Percentiles rank a stretch among this genome's conserved stretches.
Conservation (phyloP, 2,113 vertebrate species). For the Strix uralensis region DNA sequence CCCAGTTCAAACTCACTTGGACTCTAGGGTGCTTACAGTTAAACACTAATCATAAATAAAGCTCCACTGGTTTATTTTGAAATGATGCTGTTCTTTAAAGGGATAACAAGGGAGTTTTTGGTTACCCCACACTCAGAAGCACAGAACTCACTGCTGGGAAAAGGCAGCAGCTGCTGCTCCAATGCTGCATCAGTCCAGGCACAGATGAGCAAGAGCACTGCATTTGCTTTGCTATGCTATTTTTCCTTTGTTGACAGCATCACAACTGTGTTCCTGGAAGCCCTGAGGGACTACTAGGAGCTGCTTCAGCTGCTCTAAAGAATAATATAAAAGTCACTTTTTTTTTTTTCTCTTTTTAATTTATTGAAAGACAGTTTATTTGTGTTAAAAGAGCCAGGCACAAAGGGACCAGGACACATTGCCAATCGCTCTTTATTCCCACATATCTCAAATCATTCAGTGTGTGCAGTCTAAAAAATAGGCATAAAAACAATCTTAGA, state of each 20-base stretch:
- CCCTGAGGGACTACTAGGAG: slow-evolving; percentile 7
- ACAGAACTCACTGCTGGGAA: background rate
- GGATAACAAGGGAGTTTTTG: background rate
- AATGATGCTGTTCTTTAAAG: background rate
- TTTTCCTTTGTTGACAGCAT: slow-evolving; percentile 25
- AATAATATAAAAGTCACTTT: background rate
- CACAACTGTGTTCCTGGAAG: background rate
- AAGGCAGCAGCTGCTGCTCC: background rate
- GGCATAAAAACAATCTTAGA: background rate
- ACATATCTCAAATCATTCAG: background rate
- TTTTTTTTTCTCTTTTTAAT: background rate
- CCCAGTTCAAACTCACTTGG: background rate
- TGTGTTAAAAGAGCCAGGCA: background rate
- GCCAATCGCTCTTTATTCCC: background rate
- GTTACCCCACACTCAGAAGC: background rate
- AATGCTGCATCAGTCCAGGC: background rate
- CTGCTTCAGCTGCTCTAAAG: slow-evolving; percentile 36
- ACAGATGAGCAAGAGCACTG: background rate
- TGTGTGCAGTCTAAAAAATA: background rate
- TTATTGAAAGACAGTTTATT: slow-evolving; percentile 30
- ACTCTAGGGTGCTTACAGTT: background rate
- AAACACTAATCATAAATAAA: background rate
- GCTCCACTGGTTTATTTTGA: background rate
- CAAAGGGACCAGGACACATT: background rate
- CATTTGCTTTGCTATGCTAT: background rate